phyloP scores from a whole-genome alignment of 2,113 vertebrate genomes.

The Ochotona princeps region DNA sequence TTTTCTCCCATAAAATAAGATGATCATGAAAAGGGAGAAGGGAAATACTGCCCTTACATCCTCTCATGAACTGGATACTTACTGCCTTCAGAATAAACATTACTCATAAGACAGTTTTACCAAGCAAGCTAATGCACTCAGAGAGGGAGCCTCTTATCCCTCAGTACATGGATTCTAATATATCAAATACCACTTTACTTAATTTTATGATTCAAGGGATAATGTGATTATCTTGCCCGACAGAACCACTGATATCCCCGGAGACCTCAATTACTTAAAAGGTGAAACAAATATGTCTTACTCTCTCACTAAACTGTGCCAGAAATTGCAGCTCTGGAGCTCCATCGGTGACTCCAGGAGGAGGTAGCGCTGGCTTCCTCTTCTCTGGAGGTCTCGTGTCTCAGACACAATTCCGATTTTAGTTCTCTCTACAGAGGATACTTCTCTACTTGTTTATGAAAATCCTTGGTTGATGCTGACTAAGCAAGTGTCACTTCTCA shows the following conservation, averaged over 20 bases:
- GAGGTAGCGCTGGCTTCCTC: background rate
- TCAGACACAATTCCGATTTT: background rate
- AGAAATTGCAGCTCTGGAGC: background rate
- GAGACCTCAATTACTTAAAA: background rate
- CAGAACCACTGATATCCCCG: background rate
- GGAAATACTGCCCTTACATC: background rate
- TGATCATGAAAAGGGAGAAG: background rate
- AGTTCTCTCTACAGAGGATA: background rate
- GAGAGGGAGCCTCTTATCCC: background rate
- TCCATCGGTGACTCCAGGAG: background rate
- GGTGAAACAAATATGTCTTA: background rate
- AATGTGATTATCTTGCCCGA: background rate
- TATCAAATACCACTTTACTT: background rate
- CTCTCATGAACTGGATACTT: background rate
- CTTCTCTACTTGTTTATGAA: background rate
- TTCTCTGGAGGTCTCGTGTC: background rate
- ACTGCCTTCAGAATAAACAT: slow-evolving; percentile 11
- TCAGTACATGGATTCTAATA: background rate
- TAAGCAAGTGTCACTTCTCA: slow-evolving; percentile 38
- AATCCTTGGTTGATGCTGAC: background rate
- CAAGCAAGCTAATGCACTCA: background rate
- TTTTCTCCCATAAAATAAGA: background rate
- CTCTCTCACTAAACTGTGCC: background rate
- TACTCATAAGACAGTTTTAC: slow-evolving; percentile 2
- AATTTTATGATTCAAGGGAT: background rate